Evolutionary conservation across 2,888 invertebrate species (phyloP).

Genomic region (Eristalis arbustorum): DNA sequence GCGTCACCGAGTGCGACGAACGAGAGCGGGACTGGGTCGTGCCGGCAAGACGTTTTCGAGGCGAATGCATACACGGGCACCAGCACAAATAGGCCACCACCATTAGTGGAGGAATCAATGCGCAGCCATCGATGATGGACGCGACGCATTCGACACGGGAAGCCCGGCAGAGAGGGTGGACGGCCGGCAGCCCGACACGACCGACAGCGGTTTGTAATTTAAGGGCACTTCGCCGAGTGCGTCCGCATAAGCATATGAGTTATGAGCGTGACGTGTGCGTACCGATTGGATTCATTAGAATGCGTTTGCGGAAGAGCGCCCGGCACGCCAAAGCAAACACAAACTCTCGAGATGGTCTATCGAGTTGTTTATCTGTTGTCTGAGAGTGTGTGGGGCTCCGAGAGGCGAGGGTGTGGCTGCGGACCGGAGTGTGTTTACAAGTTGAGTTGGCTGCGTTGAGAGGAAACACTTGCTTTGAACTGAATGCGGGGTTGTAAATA

Average conservation of each 20-base stretch:
- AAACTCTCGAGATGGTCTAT: constrained; percentile 1
- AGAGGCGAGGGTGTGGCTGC: not conserved
- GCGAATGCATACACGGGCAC: constrained; percentile 19
- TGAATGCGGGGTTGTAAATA: constrained; percentile 39
- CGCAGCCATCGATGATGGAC: constrained; percentile 43
- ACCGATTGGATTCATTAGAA: constrained; percentile 66
- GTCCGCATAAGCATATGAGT: constrained; percentile 16
- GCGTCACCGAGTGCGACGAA: not conserved
- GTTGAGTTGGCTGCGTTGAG: not conserved
- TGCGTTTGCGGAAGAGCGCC: constrained; percentile 66
- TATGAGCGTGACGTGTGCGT: constrained; percentile 45
- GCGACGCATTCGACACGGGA: not conserved
- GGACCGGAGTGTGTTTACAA: not conserved
- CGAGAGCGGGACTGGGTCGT: not conserved
- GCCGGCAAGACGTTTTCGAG: not conserved
- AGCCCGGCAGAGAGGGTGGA: not conserved
- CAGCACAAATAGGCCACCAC: constrained; percentile 43
- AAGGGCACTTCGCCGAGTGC: not conserved
- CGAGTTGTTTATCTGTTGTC: constrained; percentile 54
- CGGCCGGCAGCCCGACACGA: not conserved
- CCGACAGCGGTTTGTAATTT: not conserved
- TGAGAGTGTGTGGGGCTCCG: not conserved
- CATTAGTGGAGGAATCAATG: constrained; percentile 50
- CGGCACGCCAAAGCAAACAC: constrained; percentile 59
- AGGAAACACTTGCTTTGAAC: not conserved